A percentile compares a stretch with the other conserved stretches of the same genome.
These are phyloP conservation scores for Luehdorfia chinensis DNA, from an alignment of 1,140 invertebrate genomes.

Conservation along the genomic window DNA sequence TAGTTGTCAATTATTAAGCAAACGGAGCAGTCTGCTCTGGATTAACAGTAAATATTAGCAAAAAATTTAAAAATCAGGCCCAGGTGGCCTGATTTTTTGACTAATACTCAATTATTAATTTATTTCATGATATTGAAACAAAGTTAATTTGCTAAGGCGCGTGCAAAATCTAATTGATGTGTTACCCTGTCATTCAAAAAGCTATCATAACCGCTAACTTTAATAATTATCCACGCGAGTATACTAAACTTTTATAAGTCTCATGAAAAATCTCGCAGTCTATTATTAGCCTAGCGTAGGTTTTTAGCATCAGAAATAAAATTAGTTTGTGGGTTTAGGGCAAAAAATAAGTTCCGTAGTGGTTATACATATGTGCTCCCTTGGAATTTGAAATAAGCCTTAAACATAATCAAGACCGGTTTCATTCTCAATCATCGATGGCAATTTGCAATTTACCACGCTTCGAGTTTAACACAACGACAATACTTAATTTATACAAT, in stretches of 20 bases:
- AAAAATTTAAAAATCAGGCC: no score
- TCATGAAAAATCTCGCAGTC: neutral
- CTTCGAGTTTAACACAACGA: neutral
- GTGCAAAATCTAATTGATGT: no score
- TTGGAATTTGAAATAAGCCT: slow-evolving; percentile 5
- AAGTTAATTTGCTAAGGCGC: no score
- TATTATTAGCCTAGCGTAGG: slow-evolving; percentile 10
- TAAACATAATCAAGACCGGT: neutral
- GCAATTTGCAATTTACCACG: slow-evolving; percentile 6
- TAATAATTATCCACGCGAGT: no score
- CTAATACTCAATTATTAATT: no score
- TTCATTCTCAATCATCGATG: neutral
- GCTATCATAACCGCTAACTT: no score
- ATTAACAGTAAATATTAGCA: neutral
- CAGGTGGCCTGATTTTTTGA: no score
- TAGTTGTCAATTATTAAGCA: neutral
- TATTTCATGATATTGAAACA: no score
- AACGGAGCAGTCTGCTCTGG: neutral
- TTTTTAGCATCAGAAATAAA: slow-evolving; percentile 3
- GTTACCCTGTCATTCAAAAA: no score
- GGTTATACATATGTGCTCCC: neutral
- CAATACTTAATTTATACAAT: no score
- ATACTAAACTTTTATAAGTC: no score
- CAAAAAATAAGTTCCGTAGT: neutral
- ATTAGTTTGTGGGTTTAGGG: neutral